Percentiles rank a stretch among this genome's conserved stretches.
Evolutionary conservation across 1,140 invertebrate genomes (phyloP).

Genomic region (Pemphigus obesinymphae): DNA sequence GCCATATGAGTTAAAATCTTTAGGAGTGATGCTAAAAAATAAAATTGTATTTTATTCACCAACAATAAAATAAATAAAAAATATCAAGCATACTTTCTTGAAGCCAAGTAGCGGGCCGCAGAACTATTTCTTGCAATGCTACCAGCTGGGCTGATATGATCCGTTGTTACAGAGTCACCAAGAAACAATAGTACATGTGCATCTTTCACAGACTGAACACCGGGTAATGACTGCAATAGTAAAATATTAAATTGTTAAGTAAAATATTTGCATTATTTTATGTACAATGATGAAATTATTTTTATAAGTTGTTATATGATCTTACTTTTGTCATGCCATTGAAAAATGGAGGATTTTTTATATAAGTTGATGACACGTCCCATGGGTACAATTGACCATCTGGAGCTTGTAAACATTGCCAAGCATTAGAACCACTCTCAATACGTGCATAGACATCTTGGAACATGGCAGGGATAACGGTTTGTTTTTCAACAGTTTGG

Average conservation of each 20-base stretch:
- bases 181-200: constrained; percentile 80
- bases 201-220: constrained; percentile 56
- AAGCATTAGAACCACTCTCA: constrained; percentile 75
- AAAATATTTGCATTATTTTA: not conserved
- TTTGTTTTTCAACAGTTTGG: constrained; percentile 78
- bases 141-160: constrained; percentile 97
- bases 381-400: constrained; percentile 84
- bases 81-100: not conserved
- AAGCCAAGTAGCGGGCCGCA: constrained; percentile 80
- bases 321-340: constrained; percentile 70
- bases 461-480: constrained; percentile 97
- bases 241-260: too few relatives aligned
- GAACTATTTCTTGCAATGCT: constrained; percentile 92
- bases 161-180: constrained; percentile 94
- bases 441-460: constrained; percentile 89
- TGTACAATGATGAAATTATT: not conserved
- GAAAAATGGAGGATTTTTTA: constrained; percentile 96
- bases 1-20: constrained; percentile 97
- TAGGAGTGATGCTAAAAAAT: constrained; percentile 70
- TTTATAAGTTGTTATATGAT: not conserved
- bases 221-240: constrained; percentile 57
- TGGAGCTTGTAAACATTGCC: constrained; percentile 79
- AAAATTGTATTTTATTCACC: not conserved
- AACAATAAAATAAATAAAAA: not conserved
- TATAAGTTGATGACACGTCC: constrained; percentile 88